phyloP scores from a whole-genome alignment of 2,888 invertebrate genomes.

The Synergus itoensis region DNA sequence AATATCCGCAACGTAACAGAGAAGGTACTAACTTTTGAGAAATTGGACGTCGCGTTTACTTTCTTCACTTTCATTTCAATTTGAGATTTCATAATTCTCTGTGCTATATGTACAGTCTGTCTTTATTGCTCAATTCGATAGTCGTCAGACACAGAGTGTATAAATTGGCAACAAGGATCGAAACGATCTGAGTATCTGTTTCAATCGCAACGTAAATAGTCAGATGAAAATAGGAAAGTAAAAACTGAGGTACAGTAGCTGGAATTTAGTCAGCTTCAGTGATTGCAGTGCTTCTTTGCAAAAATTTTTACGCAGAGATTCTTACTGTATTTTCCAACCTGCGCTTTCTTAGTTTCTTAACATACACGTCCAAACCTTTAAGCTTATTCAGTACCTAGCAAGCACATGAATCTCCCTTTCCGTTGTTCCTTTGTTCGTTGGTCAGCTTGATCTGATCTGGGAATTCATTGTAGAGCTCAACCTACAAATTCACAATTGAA shows the following conservation, averaged over 20 bases:
- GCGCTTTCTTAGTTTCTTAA: constrained; percentile 57
- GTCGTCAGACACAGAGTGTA: constrained; percentile 36
- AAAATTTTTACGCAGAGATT: constrained; percentile 58
- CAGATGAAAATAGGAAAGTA: constrained; percentile 13
- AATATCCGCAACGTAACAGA: constrained; percentile 17
- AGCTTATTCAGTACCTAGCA: constrained; percentile 81
- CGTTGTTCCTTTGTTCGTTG: constrained; percentile 85
- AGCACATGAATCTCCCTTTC: constrained; percentile 87
- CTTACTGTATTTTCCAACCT: constrained; percentile 61
- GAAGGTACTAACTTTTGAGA: constrained; percentile 14
- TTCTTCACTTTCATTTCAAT: not conserved
- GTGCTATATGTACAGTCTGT: constrained; percentile 30
- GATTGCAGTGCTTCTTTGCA: constrained; percentile 55
- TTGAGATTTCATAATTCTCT: constrained; percentile 25
- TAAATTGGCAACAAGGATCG: constrained; percentile 29
- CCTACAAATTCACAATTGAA: constrained; percentile 75
- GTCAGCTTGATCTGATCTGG: constrained; percentile 96
- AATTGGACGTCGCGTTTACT: constrained; percentile 25
- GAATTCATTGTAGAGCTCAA: constrained; percentile 97
- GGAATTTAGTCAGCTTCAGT: constrained; percentile 49
- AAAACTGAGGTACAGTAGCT: constrained; percentile 25
- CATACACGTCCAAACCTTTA: constrained; percentile 51
- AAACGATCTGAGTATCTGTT: constrained; percentile 36
- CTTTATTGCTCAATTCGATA: constrained; percentile 23
- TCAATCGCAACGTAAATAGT: constrained; percentile 27